Evolutionary conservation across 2,113 vertebrate genomes (phyloP).

Genomic region (human): GRCh38 chr3:150095501-150096000

Average conservation of each 20-base stretch:
- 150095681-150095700: neutral
- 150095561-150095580: neutral
- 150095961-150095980: too few species aligned
- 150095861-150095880: too few species aligned
- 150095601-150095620: neutral
- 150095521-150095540: neutral
- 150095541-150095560: neutral
- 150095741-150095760: neutral
- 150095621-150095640: neutral
- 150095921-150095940: too few species aligned
- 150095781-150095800: neutral
- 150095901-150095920: too few species aligned
- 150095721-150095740: neutral
- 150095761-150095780: neutral
- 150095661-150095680: neutral
- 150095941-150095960: too few species aligned
- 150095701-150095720: neutral
- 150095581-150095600: neutral
- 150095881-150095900: too few species aligned
- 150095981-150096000: too few species aligned
- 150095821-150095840: neutral
- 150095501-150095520: neutral
- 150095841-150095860: neutral
- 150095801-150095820: neutral
- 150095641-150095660: neutral